These are phyloP conservation scores for Pterophyllum scalare DNA, from an alignment of 2,113 vertebrate species.

Conservation along the genomic window DNA sequence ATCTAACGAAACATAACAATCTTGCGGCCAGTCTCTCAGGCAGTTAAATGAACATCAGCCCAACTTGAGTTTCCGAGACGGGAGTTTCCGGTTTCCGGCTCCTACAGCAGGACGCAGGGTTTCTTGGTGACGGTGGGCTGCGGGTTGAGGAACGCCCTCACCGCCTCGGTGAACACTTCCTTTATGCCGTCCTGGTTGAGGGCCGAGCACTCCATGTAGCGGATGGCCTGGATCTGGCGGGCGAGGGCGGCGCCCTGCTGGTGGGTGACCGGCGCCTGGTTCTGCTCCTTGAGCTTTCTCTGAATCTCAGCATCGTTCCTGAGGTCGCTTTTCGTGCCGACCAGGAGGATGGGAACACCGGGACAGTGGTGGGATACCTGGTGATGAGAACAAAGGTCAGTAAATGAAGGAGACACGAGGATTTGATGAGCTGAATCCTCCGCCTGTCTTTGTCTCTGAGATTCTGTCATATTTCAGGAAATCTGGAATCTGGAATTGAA, in stretches of 20 bases:
- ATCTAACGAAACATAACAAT: slow-evolving; percentile 26
- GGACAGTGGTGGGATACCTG: slow-evolving; percentile 91
- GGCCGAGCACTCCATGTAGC: slow-evolving; percentile 95
- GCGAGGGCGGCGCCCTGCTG: slow-evolving; percentile 89
- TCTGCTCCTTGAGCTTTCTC: slow-evolving; percentile 94
- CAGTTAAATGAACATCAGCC: background rate
- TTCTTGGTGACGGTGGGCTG: slow-evolving; percentile 81
- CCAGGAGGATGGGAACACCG: slow-evolving; percentile 91
- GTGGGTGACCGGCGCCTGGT: slow-evolving; percentile 86
- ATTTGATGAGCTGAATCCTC: too few relatives aligned
- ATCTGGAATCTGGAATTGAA: too few relatives aligned
- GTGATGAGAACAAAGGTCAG: background rate
- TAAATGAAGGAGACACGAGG: too few relatives aligned
- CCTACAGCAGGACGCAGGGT: slow-evolving; percentile 87
- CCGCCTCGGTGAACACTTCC: slow-evolving; percentile 91
- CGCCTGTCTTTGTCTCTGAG: too few relatives aligned
- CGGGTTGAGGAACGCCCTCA: slow-evolving; percentile 90
- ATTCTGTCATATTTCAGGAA: too few relatives aligned
- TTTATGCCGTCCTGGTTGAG: slow-evolving; percentile 96
- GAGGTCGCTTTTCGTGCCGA: slow-evolving; percentile 97
- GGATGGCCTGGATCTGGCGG: slow-evolving; percentile 91
- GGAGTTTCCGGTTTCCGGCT: background rate
- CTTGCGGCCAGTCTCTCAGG: slow-evolving; percentile 32
- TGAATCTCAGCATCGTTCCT: slow-evolving; percentile 86
- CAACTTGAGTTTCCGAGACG: too few relatives aligned